phyloP scores from a whole-genome alignment of 2,797 vertebrate genomes.

The Oreochromis grahami region DNA sequence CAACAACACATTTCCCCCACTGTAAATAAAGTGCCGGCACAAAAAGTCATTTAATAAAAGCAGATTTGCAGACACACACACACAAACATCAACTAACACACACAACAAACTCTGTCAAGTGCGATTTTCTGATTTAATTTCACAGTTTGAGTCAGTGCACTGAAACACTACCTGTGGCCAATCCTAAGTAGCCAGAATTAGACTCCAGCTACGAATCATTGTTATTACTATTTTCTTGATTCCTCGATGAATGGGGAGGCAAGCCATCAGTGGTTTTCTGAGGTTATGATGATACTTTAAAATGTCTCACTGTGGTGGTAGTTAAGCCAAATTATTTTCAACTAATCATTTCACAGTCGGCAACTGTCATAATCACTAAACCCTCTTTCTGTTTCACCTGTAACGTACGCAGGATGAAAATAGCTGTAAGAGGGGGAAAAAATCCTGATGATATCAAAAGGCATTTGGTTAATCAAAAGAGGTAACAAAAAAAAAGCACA shows the following conservation, averaged over 20 bases:
- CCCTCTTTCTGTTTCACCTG: neutral
- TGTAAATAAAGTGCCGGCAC: conserved; percentile 76
- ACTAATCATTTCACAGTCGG: neutral
- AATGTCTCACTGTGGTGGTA: neutral
- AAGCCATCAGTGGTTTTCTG: neutral
- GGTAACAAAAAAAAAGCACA: neutral
- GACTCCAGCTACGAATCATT: neutral
- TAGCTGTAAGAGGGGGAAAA: neutral
- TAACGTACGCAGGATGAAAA: neutral
- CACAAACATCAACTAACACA: neutral
- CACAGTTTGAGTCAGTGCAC: neutral
- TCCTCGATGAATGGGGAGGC: neutral
- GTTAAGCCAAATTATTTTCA: neutral
- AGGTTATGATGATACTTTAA: neutral
- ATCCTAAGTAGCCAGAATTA: neutral
- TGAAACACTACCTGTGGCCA: neutral
- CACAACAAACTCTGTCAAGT: neutral
- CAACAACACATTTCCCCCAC: conserved; percentile 87
- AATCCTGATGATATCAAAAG: conserved; percentile 10
- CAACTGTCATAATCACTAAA: neutral
- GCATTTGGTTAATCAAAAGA: conserved; percentile 11
- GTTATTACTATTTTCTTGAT: neutral
- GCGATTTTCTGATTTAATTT: neutral
- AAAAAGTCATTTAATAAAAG: conserved; percentile 31
- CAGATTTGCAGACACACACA: neutral